phyloP scores from a whole-genome alignment of 2,113 vertebrate species.

The Onychorhynchus coronatus region DNA sequence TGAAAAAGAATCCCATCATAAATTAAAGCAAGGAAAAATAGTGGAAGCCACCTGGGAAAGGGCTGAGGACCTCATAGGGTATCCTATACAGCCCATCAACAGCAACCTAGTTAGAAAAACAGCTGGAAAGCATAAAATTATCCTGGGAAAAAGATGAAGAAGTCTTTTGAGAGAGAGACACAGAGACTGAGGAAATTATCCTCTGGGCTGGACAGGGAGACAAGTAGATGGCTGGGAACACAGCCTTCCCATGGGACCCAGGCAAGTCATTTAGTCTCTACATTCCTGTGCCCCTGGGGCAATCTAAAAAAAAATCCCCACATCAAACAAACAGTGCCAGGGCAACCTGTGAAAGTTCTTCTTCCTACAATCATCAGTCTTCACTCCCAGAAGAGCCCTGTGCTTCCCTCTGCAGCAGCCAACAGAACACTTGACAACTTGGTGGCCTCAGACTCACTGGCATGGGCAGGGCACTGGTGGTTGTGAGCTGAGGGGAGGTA shows the following conservation, averaged over 20 bases:
- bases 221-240: neutral
- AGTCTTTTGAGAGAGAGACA: neutral
- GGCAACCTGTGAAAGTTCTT: neutral
- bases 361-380: neutral
- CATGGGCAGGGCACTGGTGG: neutral
- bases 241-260: neutral
- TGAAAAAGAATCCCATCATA: neutral
- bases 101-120: neutral
- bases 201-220: neutral
- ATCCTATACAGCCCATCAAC: neutral
- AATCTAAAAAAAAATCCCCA: neutral
- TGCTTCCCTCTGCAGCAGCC: neutral
- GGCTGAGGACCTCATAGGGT: neutral
- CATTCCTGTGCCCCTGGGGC: neutral
- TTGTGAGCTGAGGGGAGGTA: neutral
- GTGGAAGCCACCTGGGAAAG: neutral
- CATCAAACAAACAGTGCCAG: neutral
- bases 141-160: neutral
- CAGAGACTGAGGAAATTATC: neutral
- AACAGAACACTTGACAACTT: neutral
- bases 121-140: neutral
- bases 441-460: neutral
- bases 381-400: neutral
- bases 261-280: neutral
- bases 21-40: constrained; percentile 2